phyloP scores from a whole-genome alignment of 2,797 vertebrate species.

The Girardinus metallicus region DNA sequence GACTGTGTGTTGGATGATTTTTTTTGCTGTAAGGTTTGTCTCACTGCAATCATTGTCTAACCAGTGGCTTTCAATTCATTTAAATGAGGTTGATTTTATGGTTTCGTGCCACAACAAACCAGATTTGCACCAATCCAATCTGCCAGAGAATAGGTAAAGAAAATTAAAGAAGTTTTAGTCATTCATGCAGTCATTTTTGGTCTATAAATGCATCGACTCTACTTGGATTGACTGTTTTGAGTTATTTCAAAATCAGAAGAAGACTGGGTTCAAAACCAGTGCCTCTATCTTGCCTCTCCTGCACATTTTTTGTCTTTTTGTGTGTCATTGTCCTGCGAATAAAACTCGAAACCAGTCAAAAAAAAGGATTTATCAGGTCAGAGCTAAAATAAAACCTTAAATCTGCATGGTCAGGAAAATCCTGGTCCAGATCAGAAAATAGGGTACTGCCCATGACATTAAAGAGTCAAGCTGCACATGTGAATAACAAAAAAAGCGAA shows the following conservation, averaged over 20 bases:
- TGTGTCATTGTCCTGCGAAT: background rate
- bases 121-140: background rate
- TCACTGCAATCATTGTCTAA: background rate
- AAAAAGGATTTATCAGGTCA: background rate
- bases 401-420: background rate
- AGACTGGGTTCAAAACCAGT: background rate
- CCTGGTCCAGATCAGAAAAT: background rate
- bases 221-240: background rate
- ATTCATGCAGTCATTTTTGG: background rate
- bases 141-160: background rate
- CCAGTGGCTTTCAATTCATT: background rate
- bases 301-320: background rate
- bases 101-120: background rate
- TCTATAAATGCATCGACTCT: background rate
- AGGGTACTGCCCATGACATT: background rate
- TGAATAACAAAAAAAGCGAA: constrained; percentile 3
- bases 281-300: background rate
- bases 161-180: background rate
- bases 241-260: background rate
- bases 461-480: background rate
- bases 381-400: background rate
- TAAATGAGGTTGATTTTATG: background rate
- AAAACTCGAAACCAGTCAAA: background rate
- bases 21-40: background rate
- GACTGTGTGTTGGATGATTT: background rate